Evolutionary conservation across 2,888 invertebrate genomes (phyloP), one percentile per base, ranked within the genome.

Genomic region (Stegana nigrithorax): DNA sequence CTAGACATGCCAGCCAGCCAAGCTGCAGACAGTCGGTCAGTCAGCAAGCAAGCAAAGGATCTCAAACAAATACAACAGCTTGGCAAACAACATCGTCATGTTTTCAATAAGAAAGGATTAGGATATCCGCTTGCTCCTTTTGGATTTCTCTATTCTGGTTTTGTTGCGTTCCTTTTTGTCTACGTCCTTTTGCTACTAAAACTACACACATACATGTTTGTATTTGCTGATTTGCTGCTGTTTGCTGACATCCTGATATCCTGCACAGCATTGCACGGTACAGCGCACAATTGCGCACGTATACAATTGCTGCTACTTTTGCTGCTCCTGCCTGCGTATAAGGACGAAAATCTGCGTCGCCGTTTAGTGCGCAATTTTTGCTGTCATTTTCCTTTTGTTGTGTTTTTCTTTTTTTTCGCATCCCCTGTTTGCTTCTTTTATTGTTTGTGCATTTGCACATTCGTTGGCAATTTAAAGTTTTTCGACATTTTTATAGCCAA

Each of bases 81-180:
- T 5, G 36, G 39, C 36, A 36, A 39, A 29, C 29, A 50, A 51
- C 6, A 21, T 39, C 26, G 36, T 36, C 51, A 42, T 27, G 51
- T 69, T 78, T 76, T 75, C 73, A 76, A 76, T 76, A 79, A 73
- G 75, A 75, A 71, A 67, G 75, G 78, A 79, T 76, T 76, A 79
- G 68, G 80, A n/a, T n/a, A n/a, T n/a, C n/a, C n/a, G n/a, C n/a
- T n/a, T n/a, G n/a, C n/a, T n/a, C n/a, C n/a, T n/a, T n/a, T n/a
- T n/a, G n/a, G n/a, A n/a, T n/a, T n/a, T n/a, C n/a, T n/a, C n/a
- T n/a, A n/a, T n/a, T n/a, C n/a, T n/a, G n/a, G n/a, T n/a, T n/a
- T n/a, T n/a, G n/a, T n/a, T n/a, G n/a, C n/a, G n/a, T n/a, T n/a
- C n/a, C n/a, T n/a, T n/a, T n/a, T n/a, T n/a, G n/a, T n/a, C n/a